phyloP scores from a whole-genome alignment of 2,888 invertebrate genomes.

The Athrips mouffetella region DNA sequence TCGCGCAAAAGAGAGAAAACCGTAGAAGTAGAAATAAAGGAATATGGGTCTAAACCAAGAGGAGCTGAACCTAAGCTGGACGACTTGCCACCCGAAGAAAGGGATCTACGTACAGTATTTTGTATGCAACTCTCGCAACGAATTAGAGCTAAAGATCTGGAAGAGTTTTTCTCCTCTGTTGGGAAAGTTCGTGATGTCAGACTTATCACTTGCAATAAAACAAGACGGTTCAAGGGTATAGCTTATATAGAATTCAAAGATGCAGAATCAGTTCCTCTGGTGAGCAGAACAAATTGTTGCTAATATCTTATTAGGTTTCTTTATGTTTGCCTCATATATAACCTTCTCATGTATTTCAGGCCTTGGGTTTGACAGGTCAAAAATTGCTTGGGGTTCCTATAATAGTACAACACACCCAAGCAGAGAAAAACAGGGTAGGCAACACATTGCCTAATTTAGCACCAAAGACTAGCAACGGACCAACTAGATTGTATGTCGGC shows the following conservation, averaged over 20 bases:
- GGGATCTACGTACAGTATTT: slow-evolving; percentile 99
- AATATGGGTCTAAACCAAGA: slow-evolving; percentile 67
- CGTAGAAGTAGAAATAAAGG: slow-evolving; percentile 50
- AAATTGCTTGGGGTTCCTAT: slow-evolving; percentile 97
- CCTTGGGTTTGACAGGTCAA: slow-evolving; percentile 96
- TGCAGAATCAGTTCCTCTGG: slow-evolving; percentile 96
- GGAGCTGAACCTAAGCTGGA: slow-evolving; percentile 80
- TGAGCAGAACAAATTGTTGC: slow-evolving; percentile 63
- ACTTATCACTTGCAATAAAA: slow-evolving; percentile 99
- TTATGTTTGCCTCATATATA: background rate
- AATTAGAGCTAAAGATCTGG: slow-evolving; percentile 94
- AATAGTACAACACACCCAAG: slow-evolving; percentile 98
- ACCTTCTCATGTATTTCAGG: slow-evolving; percentile 75
- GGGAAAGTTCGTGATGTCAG: slow-evolving; percentile 99
- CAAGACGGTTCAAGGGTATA: slow-evolving; percentile 98
- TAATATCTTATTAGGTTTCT: slow-evolving; percentile 11
- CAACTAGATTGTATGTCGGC: slow-evolving; percentile 98
- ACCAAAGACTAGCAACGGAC: slow-evolving; percentile 93
- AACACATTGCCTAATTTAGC: slow-evolving; percentile 90
- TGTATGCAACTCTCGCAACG: slow-evolving; percentile 98
- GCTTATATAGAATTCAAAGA: slow-evolving; percentile 99
- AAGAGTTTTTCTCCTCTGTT: slow-evolving; percentile 99
- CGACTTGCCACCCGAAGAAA: slow-evolving; percentile 95
- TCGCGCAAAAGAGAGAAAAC: slow-evolving; percentile 53
- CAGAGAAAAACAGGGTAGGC: slow-evolving; percentile 95